These are phyloP conservation scores for Hypselothyrea guttata DNA, from an alignment of 2,888 invertebrate genomes.

Conservation along the genomic window DNA sequence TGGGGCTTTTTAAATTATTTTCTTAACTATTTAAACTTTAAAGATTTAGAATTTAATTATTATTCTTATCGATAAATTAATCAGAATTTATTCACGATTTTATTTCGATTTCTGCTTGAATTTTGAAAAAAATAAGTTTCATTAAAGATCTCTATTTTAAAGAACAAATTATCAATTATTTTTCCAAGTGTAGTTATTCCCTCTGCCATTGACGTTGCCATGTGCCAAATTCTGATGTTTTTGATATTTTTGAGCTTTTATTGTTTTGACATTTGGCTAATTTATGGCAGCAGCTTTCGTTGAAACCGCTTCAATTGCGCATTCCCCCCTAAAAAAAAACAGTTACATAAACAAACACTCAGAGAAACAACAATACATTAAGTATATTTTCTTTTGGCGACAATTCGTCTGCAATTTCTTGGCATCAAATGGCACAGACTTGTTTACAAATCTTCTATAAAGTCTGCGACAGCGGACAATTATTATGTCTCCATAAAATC, in stretches of 20 bases:
- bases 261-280: slow-evolving; percentile 62
- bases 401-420: slow-evolving; percentile 63
- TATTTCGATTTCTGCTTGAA: not conserved
- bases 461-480: slow-evolving; percentile 17
- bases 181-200: no score
- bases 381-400: slow-evolving; percentile 40
- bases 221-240: slow-evolving; percentile 41
- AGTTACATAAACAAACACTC: slow-evolving; percentile 23
- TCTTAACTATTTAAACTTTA: no score
- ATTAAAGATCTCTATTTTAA: no score
- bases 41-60: no score
- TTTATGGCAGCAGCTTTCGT: slow-evolving; percentile 53
- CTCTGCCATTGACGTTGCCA: slow-evolving; percentile 23
- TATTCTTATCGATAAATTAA: no score
- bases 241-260: slow-evolving; percentile 48
- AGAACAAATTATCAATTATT: no score
- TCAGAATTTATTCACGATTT: no score
- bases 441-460: slow-evolving; percentile 46
- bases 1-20: no score
- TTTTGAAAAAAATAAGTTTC: no score
- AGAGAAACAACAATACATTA: slow-evolving; percentile 5
- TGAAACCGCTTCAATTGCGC: slow-evolving; percentile 12
- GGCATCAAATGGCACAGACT: slow-evolving; percentile 3
- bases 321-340: slow-evolving; percentile 7
- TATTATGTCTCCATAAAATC: not conserved